These are phyloP conservation scores for Channa striata DNA, from an alignment of 2,797 vertebrate genomes.

Conservation along the genomic window DNA sequence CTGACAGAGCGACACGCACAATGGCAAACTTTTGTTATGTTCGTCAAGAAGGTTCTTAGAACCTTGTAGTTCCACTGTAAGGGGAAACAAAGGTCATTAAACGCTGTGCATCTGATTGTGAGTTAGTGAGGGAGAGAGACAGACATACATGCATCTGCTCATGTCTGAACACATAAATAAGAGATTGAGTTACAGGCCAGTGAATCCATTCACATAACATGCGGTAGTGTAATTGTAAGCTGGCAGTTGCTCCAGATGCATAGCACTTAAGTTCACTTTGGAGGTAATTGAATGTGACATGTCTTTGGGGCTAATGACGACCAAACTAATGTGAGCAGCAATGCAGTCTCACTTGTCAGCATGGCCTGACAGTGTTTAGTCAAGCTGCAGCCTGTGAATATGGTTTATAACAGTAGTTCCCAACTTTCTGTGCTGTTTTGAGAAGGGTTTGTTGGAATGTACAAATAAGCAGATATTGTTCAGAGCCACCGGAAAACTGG, in stretches of 20 bases:
- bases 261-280: constrained; percentile 47
- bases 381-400: constrained; percentile 34
- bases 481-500: too few relatives aligned
- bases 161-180: constrained; percentile 65
- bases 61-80: constrained; percentile 25
- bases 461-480: too few relatives aligned
- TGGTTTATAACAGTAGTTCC: constrained; percentile 9
- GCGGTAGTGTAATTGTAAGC: constrained; percentile 49
- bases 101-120: constrained; percentile 35
- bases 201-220: constrained; percentile 64
- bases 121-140: constrained; percentile 12
- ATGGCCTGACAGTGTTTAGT: constrained; percentile 22
- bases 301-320: constrained; percentile 40
- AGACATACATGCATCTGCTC: constrained; percentile 49
- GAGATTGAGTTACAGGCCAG: constrained; percentile 63
- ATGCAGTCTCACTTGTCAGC: constrained; percentile 64
- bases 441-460: too few relatives aligned
- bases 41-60: too few relatives aligned
- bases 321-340: constrained; percentile 67
- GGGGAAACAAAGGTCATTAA: constrained; percentile 50
- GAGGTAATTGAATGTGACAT: constrained; percentile 68
- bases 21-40: constrained; percentile 28
- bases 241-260: constrained; percentile 73
- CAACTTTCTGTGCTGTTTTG: not conserved
- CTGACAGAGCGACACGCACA: constrained; percentile 64